Conservation (phyloP, 2,797 vertebrate genomes). For the Neosilurus hyrtlii region DNA sequence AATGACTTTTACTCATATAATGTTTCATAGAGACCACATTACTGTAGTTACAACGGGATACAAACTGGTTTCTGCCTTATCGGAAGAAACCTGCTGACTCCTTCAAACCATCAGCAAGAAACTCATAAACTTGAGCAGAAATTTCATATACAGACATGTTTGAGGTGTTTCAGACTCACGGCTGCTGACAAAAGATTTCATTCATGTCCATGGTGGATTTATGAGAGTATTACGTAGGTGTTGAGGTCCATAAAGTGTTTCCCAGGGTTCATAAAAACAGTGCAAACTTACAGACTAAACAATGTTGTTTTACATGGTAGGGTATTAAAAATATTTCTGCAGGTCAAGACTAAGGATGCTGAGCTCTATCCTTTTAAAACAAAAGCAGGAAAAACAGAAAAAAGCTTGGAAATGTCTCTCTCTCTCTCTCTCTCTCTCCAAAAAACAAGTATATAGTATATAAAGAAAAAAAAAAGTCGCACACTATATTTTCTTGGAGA, state of each 20-base stretch:
- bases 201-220: neutral
- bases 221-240: neutral
- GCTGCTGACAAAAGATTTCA: neutral
- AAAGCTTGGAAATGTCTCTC: too few relatives aligned
- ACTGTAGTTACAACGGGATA: neutral
- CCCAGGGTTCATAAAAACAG: neutral
- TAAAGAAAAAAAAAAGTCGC: too few relatives aligned
- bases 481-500: too few relatives aligned
- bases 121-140: too few relatives aligned
- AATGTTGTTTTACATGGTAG: neutral
- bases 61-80: neutral
- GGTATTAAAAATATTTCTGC: neutral
- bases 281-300: neutral
- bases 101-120: neutral
- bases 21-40: constrained; percentile 17
- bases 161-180: neutral
- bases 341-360: neutral
- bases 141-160: neutral
- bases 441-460: too few relatives aligned
- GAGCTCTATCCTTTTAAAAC: neutral
- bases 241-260: neutral
- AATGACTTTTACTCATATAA: too few relatives aligned
- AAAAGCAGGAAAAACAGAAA: neutral
- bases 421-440: too few relatives aligned
- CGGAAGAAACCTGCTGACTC: neutral